Evolutionary conservation across 2,113 vertebrate genomes (phyloP), one percentile per base, ranked within the genome.

Genomic region (Crotophaga sulcirostris): DNA sequence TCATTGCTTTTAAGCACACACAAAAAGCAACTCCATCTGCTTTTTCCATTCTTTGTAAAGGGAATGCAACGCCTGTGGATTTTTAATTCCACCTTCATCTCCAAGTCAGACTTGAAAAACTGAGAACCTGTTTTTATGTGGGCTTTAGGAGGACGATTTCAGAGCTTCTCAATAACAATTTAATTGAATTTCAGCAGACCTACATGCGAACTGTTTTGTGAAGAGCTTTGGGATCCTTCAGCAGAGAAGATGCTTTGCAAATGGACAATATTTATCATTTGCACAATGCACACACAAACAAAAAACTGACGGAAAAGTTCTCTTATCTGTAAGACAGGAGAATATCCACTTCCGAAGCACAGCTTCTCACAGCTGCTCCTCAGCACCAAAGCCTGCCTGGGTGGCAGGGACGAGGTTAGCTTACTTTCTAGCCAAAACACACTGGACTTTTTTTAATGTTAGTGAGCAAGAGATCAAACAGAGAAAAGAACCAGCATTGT

Each of bases 41-140:
- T 93, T 94, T 95, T 84, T 6, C 34, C 70, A 12, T 70, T 67
- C 38, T 86, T 92, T 84, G 77, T 76, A 90, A 89, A 83, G 34
- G 33, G 21, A 80, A 91, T 33, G 21, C 74, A 78, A 45, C 56
- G 70, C 56, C 62, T 92, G 58, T 38, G 26, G 83, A 97, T 84
- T 91, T 96, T 75, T 84, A 88, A 84, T 92, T 92, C 64, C 68
- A 80, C 40, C 64, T 92, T 90, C 5, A 16, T 90, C 63, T 91
- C 82, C 51, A 62, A 91, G 70, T 60, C 45, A 76, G 49, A 54
- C 52, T 55, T 75, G n/a, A 91, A 94, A 93, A 95, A 81, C 56
- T 6, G 15, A 96, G 64, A 87, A 62, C 6, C n/a, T 90, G 42
- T 7, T 92, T 93, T 69, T 60, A 49, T 49, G 36, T 42, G 38